Evolutionary conservation across 2,888 invertebrate species (phyloP), one percentile per base, ranked within the genome.

Genomic region (Diadromus collaris): DNA sequence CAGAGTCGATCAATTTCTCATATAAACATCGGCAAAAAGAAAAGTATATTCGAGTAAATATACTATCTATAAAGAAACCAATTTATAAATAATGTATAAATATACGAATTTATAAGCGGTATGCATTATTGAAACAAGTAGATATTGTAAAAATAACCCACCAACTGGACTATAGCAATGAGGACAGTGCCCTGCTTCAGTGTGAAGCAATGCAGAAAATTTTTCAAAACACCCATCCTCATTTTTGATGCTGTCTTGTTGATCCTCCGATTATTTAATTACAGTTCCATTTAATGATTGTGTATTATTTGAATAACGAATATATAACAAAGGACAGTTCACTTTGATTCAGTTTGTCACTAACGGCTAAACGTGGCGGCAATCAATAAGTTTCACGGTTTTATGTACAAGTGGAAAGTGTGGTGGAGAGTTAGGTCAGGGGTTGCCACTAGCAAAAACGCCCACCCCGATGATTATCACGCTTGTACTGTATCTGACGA

Each of bases 111-210:
- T 16, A 27, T 6, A 16, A 27, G n/a, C 13, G 67, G 81, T 80
- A 77, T 27, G 82, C 79, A 75, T 82, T 82, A 29, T 76, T 75
- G 29, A 83, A 5, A 21, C 29, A 1, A 27, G 24, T 54, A 24
- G 27, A 29, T 1, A 6, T 7, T 27, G 27, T 7, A 48, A 48
- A 48, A n/a, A n/a, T 19, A 46, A 87, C 89, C 89, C 83, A 92
- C 92, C 89, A 91, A 79, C 78, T 91, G 91, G 16, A 91, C 83
- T 79, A 91, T 89, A n/a, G 91, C 91, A 68, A 92, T 91, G 51
- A 91, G 83, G 65, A 91, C 88, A 0, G 91, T 91, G 58, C 91
- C 91, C 82, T 91, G 91, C 78, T 90, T 87, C 63, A 91, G 84
- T 69, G 88, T 91, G 79, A 91, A 90, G 71, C 89, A 90, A 70